Base-by-base conservation (phyloP, 2,888 invertebrate genomes). In the Pollenia amentaria region DNA sequence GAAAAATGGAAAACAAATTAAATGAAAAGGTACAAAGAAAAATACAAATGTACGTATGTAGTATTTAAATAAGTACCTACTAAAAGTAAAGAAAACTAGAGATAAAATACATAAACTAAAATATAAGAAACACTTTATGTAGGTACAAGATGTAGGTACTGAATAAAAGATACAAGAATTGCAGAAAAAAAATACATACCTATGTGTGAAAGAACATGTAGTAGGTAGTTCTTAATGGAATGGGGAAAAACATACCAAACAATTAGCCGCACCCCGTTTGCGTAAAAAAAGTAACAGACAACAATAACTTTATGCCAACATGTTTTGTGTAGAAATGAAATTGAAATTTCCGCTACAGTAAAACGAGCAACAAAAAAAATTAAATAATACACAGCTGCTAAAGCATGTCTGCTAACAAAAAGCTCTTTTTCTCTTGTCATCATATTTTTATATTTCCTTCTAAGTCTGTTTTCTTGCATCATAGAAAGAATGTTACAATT, bases 311-410 rank as follows among this genome's bases (percentile, higher is more conserved):
- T 40, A 60, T 8, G n/a, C n/a, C 62, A 60, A 29, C 38, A n/a
- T 29, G 11, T 64, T 62, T 51, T 64, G 46, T 64, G 42, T 64
- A 42, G 64, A 73, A 62, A 69, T 64, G 60, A 69, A 82, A 82
- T 76, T 76, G 70, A 78, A 84, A 78, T 84, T 73, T 84, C 84
- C 84, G 84, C 84, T 78, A 72, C 46, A 83, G 21, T 40, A 55
- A 38, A 60, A 60, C 44, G 48, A 60, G 9, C 21, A 21, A 18
- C 10, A 75, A 53, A 9, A 70, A 72, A 62, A 12, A 67, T 1
- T 1, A 70, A 38, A 62, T 16, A 72, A n/a, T 29, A 60, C 48
- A 70, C 70, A 79, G 70, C 73, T 73, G 67, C 73, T 57, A 12
- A n/a, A 57, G 40, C 14, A 18, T 69, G 78, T 53, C 60, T 60